Evolutionary conservation across 2,888 invertebrate genomes (phyloP), one percentile per base, ranked within the genome.

Genomic region (Campopleginae sp.): DNA sequence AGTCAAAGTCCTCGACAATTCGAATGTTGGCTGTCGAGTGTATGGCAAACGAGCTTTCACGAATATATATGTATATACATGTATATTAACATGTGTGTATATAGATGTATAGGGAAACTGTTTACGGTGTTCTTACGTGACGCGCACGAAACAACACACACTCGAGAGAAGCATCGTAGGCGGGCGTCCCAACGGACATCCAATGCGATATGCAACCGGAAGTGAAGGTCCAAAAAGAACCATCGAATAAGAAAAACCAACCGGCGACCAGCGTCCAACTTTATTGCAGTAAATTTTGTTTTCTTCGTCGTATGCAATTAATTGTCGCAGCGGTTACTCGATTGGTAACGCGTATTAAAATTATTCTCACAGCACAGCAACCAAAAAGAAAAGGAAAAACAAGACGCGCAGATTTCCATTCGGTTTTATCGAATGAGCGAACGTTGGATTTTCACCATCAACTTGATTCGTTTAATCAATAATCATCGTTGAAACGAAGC

Each of bases 1-100:
- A 61, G 79, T 79, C 79, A 79, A 79, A 79, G 70, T 79, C 79
- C 79, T 61, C 61, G 79, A 79, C 79, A 61, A 70, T 70, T 79
- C 71, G 66, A 66, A 77, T 48, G 44, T 79, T 19, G 51, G 46
- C 14, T 38, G 61, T 68, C 42, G 61, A 66, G 65, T 54, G 65
- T 61, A 48, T 63, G 66, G 66, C 66, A 58, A 71, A 66, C 54
- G 68, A 33, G 70, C 77, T 78, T 85, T 81, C 70, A 75, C 85
- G 68, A 70, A 65, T 51, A 33, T 46, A 42, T 33, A 68, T 61
- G 33, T 46, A 27, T 63, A 31, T 75, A 51, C 23, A 31, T 78
- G 12, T 42, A 42, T 66, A 54, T 68, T 19, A 12, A 17, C n/a
- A 76, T 12, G 44, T 38, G 33, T 31, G 14, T 38, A 48, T 38